Base-by-base conservation (phyloP, 2,797 vertebrate species). In the Telmatherina bonti region DNA sequence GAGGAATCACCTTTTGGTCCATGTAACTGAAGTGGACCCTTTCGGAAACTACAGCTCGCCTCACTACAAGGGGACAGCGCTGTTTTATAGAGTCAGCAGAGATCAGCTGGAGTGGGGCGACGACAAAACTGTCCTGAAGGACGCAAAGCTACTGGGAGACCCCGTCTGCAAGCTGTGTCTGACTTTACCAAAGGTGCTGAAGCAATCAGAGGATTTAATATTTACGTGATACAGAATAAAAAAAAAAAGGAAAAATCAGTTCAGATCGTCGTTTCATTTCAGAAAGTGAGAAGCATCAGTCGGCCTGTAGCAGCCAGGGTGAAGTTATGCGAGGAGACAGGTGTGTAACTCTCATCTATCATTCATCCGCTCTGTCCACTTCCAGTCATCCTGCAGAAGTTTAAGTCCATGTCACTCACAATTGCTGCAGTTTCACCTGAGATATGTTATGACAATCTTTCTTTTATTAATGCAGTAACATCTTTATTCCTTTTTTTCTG, bases 21-120 rank as follows among this genome's bases (percentile, higher is more conserved):
- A 75, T 54, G 93, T 96, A 8, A 94, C 92, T 26, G 96, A 95
- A 57, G 87, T 96, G 67, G 95, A 97, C 85, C 93, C 95, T 3
- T 97, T 95, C 41, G 96, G 95, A 67, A 97, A 97, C 87, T 90
- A 95, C 78, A 96, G 95, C 78, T 97, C 94, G 2, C 92, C 95
- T 11, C 90, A 97, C 85, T 97, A 97, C 86, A 98, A 97, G 88
- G 96, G 96, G 36, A 92, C 91, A 0, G 91, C 76, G 45, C 43
- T 90, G 18, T 94, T 97, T 71, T 95, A 95, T 57, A 96, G 94
- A 90, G 74, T 96, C 60, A 72, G 84, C 82, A 94, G 90, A 88
- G 91, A 89, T 67, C 92, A 93, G 70, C 79, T 93, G 82, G 72
- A 78, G n/a, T 87, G 86, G 83, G 82, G 56, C 15, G 84, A 89